Conservation (phyloP, 1,140 invertebrate species). For the Drosophila orena region DNA sequence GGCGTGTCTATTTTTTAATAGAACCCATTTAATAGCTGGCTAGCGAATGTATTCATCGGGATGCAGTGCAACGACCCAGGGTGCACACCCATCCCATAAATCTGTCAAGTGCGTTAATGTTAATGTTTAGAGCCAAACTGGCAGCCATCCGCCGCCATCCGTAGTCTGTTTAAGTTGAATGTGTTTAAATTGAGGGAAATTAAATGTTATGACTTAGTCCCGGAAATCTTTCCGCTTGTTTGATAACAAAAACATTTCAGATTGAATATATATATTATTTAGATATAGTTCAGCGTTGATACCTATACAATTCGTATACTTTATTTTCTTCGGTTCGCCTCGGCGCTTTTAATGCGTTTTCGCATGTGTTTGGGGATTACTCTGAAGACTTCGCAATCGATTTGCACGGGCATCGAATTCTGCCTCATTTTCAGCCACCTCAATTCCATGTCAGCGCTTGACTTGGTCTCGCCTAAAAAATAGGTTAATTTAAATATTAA, state of each 20-base stretch:
- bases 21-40: background rate
- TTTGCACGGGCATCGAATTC: conserved; percentile 84
- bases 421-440: conserved; percentile 70
- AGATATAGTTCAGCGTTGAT: conserved; percentile 21
- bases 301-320: conserved; percentile 14
- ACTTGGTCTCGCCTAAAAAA: conserved; percentile 20
- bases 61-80: conserved; percentile 1
- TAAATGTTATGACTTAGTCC: conserved; percentile 23
- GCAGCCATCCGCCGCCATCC: conserved; percentile 16
- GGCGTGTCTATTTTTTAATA: background rate
- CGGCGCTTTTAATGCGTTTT: conserved; percentile 77
- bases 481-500: background rate
- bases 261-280: conserved; percentile 31
- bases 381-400: conserved; percentile 78
- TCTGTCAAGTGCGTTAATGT: conserved; percentile 18
- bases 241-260: conserved; percentile 37
- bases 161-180: conserved; percentile 11
- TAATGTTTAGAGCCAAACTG: conserved; percentile 20
- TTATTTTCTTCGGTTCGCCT: conserved; percentile 47
- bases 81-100: conserved; percentile 23
- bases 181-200: conserved; percentile 24
- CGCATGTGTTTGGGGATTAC: conserved; percentile 77
- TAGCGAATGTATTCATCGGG: background rate
- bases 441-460: conserved; percentile 33
- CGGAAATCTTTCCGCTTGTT: conserved; percentile 31